Percentiles rank a stretch among this genome's conserved stretches.
Conservation (phyloP, 2,797 vertebrate genomes). For the Rousettus madagascariensis region DNA sequence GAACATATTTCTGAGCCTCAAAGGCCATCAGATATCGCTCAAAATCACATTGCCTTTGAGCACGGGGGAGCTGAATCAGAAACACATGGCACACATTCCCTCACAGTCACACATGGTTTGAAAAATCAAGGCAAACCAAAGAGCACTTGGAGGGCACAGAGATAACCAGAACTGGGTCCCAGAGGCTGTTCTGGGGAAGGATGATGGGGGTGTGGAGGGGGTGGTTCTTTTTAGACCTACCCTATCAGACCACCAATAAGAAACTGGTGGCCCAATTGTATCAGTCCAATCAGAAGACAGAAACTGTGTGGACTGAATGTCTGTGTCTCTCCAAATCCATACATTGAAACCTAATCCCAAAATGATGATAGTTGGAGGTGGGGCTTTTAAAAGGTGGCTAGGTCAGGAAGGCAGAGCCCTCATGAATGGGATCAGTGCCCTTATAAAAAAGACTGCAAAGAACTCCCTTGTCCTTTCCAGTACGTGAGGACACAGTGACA, state of each 20-base stretch:
- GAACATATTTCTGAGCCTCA: slow-evolving; percentile 28
- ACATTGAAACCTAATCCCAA: background rate
- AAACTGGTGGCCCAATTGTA: background rate
- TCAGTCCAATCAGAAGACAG: background rate
- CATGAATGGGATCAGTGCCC: background rate
- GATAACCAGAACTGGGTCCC: background rate
- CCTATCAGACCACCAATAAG: background rate
- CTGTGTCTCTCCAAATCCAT: background rate
- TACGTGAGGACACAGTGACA: background rate
- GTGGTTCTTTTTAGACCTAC: background rate
- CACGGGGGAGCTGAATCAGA: slow-evolving; percentile 52
- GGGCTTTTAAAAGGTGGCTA: background rate
- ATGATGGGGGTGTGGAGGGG: background rate
- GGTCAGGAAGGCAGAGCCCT: background rate
- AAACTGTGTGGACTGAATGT: background rate
- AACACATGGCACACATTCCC: slow-evolving; percentile 40
- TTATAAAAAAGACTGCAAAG: background rate
- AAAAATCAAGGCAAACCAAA: slow-evolving; percentile 51
- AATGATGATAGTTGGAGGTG: background rate
- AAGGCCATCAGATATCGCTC: slow-evolving; percentile 42
- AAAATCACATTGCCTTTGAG: slow-evolving; percentile 41
- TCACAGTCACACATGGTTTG: background rate
- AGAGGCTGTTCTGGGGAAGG: background rate
- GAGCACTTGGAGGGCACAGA: background rate
- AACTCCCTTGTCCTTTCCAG: background rate